phyloP scores from a whole-genome alignment of 2,888 invertebrate genomes.

The Leptopilina drosophilae region DNA sequence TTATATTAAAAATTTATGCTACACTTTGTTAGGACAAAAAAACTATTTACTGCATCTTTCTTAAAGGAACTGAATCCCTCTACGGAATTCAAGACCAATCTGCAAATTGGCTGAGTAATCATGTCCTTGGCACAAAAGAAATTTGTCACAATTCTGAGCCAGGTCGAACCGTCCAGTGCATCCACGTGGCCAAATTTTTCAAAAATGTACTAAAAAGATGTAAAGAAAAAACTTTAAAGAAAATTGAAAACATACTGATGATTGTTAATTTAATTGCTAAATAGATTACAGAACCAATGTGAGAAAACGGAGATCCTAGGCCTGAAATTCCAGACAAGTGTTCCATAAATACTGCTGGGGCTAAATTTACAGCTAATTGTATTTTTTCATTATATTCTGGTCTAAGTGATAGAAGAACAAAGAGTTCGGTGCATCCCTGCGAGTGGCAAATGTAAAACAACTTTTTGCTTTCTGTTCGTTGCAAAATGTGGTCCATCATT shows the following conservation, averaged over 20 bases:
- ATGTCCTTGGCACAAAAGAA: neutral
- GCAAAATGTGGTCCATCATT: conserved; percentile 6
- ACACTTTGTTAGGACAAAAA: too few species aligned
- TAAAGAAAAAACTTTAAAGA: too few species aligned
- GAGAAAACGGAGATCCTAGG: neutral
- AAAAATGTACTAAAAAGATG: neutral
- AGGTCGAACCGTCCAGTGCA: neutral
- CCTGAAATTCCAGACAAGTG: neutral
- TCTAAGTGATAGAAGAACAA: conserved; percentile 2
- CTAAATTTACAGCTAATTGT: neutral
- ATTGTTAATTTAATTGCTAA: too few species aligned
- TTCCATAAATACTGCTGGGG: conserved; percentile 13
- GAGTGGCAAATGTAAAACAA: conserved; percentile 15
- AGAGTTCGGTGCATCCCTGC: conserved; percentile 1
- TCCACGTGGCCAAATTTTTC: conserved; percentile 1
- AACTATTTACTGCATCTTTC: neutral
- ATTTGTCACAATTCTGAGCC: neutral
- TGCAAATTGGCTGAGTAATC: neutral
- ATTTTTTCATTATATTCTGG: conserved; percentile 33
- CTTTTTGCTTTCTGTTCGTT: conserved; percentile 3
- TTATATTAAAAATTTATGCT: too few species aligned
- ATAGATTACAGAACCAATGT: neutral
- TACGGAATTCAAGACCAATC: neutral
- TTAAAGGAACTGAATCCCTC: neutral
- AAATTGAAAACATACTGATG: too few species aligned